phyloP scores from a whole-genome alignment of 2,113 vertebrate species.

The Macquaria australasica region DNA sequence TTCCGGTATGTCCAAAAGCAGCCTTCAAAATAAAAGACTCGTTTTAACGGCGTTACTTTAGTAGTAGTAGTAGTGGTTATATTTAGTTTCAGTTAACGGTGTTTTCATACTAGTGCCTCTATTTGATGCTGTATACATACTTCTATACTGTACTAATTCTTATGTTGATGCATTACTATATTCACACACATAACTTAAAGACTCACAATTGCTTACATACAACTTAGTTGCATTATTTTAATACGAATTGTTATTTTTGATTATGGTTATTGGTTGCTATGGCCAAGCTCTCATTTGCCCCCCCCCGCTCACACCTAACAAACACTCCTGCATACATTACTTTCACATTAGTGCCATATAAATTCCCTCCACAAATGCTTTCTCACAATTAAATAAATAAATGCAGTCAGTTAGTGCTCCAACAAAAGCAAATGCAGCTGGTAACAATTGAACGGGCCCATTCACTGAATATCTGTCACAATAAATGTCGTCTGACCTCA shows the following conservation, averaged over 20 bases:
- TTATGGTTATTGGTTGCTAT: not conserved
- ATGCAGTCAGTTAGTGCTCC: not conserved
- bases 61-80: too few species aligned
- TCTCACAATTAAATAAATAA: not conserved
- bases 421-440: not conserved
- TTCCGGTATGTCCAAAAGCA: conserved; percentile 29
- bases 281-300: not conserved
- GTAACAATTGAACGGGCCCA: not conserved
- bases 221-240: not conserved
- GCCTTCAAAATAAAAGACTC: conserved; percentile 62
- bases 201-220: not conserved
- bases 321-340: not conserved
- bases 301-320: not conserved
- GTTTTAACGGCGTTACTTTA: not conserved
- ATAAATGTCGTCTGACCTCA: not conserved
- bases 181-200: too few species aligned
- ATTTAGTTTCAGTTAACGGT: not conserved
- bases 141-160: not conserved
- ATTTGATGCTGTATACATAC: not conserved
- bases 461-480: conserved; percentile 19
- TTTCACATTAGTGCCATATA: not conserved
- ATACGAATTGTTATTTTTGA: not conserved
- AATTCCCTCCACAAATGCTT: not conserved
- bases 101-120: not conserved
- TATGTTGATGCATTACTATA: not conserved